Evolutionary conservation across 2,797 vertebrate genomes (phyloP), one percentile per base, ranked within the genome.

Genomic region (Sciurus carolinensis): DNA sequence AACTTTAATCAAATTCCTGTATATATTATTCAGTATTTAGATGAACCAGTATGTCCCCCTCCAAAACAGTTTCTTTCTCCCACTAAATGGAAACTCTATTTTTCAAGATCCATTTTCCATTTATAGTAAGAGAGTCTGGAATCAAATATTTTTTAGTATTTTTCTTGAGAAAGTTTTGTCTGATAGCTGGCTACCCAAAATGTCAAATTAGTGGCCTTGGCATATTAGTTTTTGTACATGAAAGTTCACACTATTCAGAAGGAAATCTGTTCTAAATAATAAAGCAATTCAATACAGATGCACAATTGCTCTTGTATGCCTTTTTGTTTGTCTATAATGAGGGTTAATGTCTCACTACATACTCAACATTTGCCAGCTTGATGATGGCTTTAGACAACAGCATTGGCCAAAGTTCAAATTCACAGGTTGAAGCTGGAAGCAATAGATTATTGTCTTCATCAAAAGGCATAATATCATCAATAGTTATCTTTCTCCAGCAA

Each of bases 371-470:
- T 97, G 99, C 99, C 95, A 99, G 97, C 97, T 99, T 99, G 97
- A 99, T 99, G 90, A 99, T 98, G 92, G 99, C 99, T 98, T 99
- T 99, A 95, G 99, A 98, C 98, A 99, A 95, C 95, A 99, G 97
- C 99, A 99, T 99, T 71, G 99, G 99, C 99, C 99, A 99, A 94
- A 99, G 99, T 98, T 99, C 99, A 96, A 96, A 97, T 73, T 98
- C 98, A 98, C 96, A 98, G 33, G 98, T 96, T 95, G 99, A 99
- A 94, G 98, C 98, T 79, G 99, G 99, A 83, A 99, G 99, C 97
- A 99, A 98, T 77, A 99, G 97, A 85, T 99, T 98, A 92, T 99
- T 99, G 7, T 99, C 98, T 98, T 99, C 98, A 96, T 98, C 99
- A 98, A 99, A 99, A 59, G 99, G 99, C 98, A 99, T 98, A 28